Evolutionary conservation across 2,113 vertebrate species (phyloP), one percentile per base, ranked within the genome.

Genomic region (Caranx melampygus): DNA sequence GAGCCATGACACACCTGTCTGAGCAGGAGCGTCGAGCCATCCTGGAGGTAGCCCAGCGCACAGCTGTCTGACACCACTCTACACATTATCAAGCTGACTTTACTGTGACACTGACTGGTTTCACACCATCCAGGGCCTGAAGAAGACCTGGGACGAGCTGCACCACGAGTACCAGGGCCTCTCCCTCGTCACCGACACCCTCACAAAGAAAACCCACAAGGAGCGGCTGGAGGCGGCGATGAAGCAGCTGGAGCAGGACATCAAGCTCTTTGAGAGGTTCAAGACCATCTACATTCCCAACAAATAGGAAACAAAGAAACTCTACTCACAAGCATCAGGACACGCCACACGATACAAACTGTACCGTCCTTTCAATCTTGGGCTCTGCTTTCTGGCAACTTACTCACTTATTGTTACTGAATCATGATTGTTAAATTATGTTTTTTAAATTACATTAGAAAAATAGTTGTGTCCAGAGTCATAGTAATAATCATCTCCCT

Each of bases 231-330:
- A 99, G 75, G 33, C 11, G 18, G 89, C 95, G 42, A 95, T 99
- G 96, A 95, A 94, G 68, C 95, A 97, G 79, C 93, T 99, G 93
- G 97, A 99, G 87, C 93, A 91, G 5, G 95, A 99, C 90, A 98
- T 99, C 40, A 75, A 83, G 13, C 44, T 93, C 58, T 89, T 99
- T 0, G 95, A 98, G 93, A 97, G 94, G 69, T 96, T 97, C 92
- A 96, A 95, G 87, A 89, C 86, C 78, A 92, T 99, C 88, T 99
- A 96, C 89, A 95, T 97, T 68, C 79, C 95, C 84, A 95, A 96
- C 62, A 90, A 95, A 60, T 95, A 87, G 42, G 55, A 61, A 35
- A 44, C n/a, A 4, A 31, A 74, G 3, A 26, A 35, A 42, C 6
- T 14, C 15, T n/a, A 16, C 44, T 40, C 4, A 52, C 40, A 3